These are phyloP conservation scores for Pinna nobilis DNA, from an alignment of 1,140 invertebrate species.

Conservation along the genomic window DNA sequence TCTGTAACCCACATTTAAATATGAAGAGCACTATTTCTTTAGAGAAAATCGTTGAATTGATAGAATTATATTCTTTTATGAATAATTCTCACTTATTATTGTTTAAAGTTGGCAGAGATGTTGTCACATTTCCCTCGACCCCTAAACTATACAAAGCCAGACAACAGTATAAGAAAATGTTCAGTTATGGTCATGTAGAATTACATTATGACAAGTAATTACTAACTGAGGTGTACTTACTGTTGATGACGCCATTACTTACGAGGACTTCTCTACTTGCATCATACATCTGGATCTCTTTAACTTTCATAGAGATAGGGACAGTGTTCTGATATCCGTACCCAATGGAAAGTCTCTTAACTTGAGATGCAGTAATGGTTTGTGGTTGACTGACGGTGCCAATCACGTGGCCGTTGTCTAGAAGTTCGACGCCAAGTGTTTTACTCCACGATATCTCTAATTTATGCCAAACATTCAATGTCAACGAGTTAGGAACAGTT, in stretches of 20 bases:
- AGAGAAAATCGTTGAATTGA: too few relatives aligned
- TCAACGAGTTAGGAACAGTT: background rate
- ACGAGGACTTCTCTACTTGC: conserved; percentile 27
- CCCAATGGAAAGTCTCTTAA: conserved; percentile 18
- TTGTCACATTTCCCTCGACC: too few relatives aligned
- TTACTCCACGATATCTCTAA: conserved; percentile 36
- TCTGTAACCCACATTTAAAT: too few relatives aligned
- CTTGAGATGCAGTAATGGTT: background rate
- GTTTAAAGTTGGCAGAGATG: too few relatives aligned
- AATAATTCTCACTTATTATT: too few relatives aligned
- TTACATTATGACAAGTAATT: too few relatives aligned
- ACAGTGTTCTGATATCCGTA: conserved; percentile 8
- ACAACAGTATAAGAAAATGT: too few relatives aligned
- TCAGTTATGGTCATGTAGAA: too few relatives aligned
- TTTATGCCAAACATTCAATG: conserved; percentile 33
- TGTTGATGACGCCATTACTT: conserved; percentile 12
- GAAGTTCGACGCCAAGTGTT: conserved; percentile 19
- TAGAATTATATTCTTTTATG: too few relatives aligned
- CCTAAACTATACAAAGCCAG: too few relatives aligned
- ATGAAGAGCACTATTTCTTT: too few relatives aligned
- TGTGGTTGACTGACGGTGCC: conserved; percentile 21
- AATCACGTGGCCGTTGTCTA: conserved; percentile 23
- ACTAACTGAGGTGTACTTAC: too few relatives aligned
- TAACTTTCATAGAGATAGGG: conserved; percentile 29
- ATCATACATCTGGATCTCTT: conserved; percentile 31